These are phyloP conservation scores for Dione juno DNA, from an alignment of 2,888 invertebrate species.

Conservation along the genomic window DNA sequence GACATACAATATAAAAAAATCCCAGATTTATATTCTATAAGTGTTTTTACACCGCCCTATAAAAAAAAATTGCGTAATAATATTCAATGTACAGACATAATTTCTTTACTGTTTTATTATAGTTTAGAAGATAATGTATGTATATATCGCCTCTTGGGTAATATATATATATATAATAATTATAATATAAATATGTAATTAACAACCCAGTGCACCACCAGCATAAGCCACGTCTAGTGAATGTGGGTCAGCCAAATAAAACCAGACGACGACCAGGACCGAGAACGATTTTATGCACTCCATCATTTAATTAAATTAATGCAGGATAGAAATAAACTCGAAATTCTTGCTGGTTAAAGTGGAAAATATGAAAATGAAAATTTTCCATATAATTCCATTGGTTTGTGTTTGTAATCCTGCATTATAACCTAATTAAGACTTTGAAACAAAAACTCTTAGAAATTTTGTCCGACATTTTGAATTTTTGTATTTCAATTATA, in stretches of 20 bases:
- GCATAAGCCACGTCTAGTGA: constrained; percentile 15
- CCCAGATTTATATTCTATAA: no score
- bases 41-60: no score
- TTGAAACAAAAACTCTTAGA: constrained; percentile 12
- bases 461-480: not conserved
- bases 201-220: not conserved
- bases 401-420: constrained; percentile 13
- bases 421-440: constrained; percentile 11
- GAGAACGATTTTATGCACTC: constrained; percentile 39
- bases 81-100: no score
- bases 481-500: not conserved
- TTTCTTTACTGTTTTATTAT: no score
- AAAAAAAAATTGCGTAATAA: no score
- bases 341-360: constrained; percentile 29
- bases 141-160: no score
- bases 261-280: constrained; percentile 28
- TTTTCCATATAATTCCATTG: not conserved
- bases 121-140: no score
- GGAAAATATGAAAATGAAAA: constrained; percentile 13
- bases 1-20: no score
- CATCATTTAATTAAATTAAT: constrained; percentile 40
- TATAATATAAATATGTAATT: not conserved
- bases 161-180: no score
- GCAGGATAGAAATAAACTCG: constrained; percentile 25
- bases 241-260: constrained; percentile 39